Conservation (phyloP, 1,140 invertebrate genomes). For the Drosophila orena region DNA sequence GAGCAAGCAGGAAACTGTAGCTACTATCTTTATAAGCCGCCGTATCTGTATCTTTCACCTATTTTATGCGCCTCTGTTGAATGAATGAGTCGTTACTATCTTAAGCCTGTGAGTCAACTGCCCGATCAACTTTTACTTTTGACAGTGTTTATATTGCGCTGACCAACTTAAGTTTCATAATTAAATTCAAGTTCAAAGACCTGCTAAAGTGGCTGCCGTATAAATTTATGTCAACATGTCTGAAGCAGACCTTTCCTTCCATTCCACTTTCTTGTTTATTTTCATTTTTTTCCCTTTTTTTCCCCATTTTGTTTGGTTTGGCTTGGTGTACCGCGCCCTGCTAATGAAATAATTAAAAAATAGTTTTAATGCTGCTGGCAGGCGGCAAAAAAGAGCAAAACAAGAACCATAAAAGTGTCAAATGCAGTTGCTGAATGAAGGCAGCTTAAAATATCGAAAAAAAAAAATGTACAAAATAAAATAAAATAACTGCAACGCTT, state of each 20-base stretch:
- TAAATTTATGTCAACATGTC: conserved; percentile 45
- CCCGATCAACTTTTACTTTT: conserved; percentile 44
- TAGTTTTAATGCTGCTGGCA: conserved; percentile 44
- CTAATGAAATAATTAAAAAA: conserved; percentile 56
- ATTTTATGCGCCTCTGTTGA: conserved; percentile 4
- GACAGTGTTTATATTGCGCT: conserved; percentile 22
- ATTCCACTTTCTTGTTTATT: conserved; percentile 1
- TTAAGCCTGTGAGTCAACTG: conserved; percentile 17
- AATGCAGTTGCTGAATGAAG: conserved; percentile 31
- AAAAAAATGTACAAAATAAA: no score
- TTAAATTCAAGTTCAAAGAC: conserved; percentile 56
- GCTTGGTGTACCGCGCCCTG: conserved; percentile 14
- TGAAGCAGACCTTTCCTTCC: conserved; percentile 36
- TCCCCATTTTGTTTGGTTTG: conserved; percentile 4
- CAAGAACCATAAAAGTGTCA: conserved; percentile 42
- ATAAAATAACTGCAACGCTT: conserved; percentile 8
- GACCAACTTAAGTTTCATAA: conserved; percentile 43
- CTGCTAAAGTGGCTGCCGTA: conserved; percentile 28
- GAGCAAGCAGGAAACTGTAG: not conserved
- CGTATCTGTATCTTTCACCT: conserved; percentile 12
- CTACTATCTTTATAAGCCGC: not conserved
- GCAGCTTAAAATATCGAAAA: conserved; percentile 4
- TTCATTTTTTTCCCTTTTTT: not conserved
- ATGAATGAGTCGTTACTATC: conserved; percentile 12
- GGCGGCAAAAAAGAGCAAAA: conserved; percentile 20